Evolutionary conservation across 1,140 invertebrate genomes (phyloP).

Genomic region (Ditylenchus dipsaci): DNA sequence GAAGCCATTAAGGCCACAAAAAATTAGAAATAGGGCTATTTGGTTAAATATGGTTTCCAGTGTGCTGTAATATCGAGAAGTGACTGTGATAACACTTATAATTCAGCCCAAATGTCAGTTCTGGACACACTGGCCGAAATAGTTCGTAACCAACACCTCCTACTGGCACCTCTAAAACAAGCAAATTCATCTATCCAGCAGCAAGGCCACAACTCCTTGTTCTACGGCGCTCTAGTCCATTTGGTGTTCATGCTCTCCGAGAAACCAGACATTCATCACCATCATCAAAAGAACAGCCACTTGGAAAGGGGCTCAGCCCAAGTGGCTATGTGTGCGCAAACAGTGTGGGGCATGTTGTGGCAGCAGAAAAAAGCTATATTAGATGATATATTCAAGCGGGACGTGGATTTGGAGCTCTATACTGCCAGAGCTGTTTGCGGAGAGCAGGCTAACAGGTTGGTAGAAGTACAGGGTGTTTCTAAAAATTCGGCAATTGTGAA

Average conservation of each 20-base stretch:
- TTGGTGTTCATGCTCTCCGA: constrained; percentile 87
- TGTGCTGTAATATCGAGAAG: too few species aligned
- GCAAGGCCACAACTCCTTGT: constrained; percentile 42
- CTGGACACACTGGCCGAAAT: constrained; percentile 51
- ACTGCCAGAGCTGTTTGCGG: constrained; percentile 79
- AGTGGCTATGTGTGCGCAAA: constrained; percentile 74
- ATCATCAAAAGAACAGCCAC: constrained; percentile 24
- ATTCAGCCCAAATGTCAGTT: constrained; percentile 54
- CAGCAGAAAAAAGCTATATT: constrained; percentile 85
- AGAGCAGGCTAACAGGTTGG: constrained; percentile 77
- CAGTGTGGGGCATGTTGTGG: constrained; percentile 95
- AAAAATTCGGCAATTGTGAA: too few species aligned
- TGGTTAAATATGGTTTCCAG: too few species aligned
- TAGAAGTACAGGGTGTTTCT: too few species aligned
- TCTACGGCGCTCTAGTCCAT: constrained; percentile 84
- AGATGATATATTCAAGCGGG: constrained; percentile 77
- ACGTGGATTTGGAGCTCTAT: constrained; percentile 64
- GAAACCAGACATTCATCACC: constrained; percentile 47
- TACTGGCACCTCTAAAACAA: constrained; percentile 72
- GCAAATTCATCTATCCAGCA: constrained; percentile 65
- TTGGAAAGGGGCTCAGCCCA: constrained; percentile 51
- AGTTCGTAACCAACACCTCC: constrained; percentile 64
- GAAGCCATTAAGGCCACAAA: too few species aligned
- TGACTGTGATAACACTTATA: too few species aligned
- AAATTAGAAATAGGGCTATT: too few species aligned